Percentiles rank a stretch among this genome's conserved stretches.
Conservation (phyloP, 2,113 vertebrate genomes). For the Romanogobio albipinnatus region DNA sequence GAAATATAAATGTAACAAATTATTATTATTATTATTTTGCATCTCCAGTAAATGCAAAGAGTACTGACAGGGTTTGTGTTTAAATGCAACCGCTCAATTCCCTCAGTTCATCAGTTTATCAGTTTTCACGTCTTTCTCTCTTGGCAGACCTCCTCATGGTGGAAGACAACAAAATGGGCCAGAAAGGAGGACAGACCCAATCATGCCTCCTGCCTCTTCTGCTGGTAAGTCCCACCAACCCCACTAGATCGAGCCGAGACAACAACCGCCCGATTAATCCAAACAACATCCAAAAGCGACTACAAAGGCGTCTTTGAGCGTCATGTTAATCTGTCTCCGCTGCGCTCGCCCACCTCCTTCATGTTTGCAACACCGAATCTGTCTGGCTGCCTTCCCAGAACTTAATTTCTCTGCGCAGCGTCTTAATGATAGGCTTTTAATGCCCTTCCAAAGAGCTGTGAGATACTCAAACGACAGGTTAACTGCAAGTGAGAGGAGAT, state of each 20-base stretch:
- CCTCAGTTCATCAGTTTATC: not conserved
- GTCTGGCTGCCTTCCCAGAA: constrained; percentile 55
- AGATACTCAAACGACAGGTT: constrained; percentile 45
- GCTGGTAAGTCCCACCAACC: constrained; percentile 79
- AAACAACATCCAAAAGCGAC: not conserved
- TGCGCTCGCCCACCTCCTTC: constrained; percentile 3
- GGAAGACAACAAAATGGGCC: constrained; percentile 78
- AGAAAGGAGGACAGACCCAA: constrained; percentile 71
- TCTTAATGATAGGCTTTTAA: constrained; percentile 58
- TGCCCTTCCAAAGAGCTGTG: constrained; percentile 25
- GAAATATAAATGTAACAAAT: too few relatives aligned
- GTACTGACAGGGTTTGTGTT: not conserved
- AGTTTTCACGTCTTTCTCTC: not conserved
- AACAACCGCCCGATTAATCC: not conserved
- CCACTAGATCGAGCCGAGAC: not conserved
- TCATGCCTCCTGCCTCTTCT: constrained; percentile 82
- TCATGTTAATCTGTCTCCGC: constrained; percentile 1
- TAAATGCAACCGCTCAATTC: not conserved
- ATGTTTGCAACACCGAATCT: constrained; percentile 40
- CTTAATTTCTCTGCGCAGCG: constrained; percentile 46
- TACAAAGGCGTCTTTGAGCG: not conserved
- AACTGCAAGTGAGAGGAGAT: constrained; percentile 9
- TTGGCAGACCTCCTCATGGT: constrained; percentile 59
- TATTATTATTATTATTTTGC: too few relatives aligned
- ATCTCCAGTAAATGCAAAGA: not conserved